These are phyloP conservation scores for Hydropsyche tenuis DNA, from an alignment of 1,140 invertebrate genomes.

Conservation along the genomic window DNA sequence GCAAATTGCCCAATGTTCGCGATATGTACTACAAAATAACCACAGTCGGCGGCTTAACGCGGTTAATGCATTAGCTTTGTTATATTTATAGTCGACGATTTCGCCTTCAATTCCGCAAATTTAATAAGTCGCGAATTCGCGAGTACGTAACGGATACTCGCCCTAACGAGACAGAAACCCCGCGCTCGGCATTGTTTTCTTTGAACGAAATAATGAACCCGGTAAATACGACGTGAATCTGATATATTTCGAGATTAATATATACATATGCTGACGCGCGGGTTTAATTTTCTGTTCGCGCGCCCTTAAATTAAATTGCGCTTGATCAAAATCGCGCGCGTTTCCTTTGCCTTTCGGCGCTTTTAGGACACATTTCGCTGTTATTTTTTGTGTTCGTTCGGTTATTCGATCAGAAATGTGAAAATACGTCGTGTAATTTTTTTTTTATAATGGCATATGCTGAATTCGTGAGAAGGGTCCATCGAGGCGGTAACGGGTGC, in stretches of 20 bases:
- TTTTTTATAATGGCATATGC: background rate
- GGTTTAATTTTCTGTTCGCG: too few species aligned
- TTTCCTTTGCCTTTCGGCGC: too few species aligned
- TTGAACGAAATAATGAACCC: background rate
- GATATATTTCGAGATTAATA: too few species aligned
- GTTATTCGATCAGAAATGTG: too few species aligned
- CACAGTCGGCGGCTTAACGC: constrained; percentile 9
- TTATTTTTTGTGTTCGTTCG: too few species aligned
- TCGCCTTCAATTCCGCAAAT: constrained; percentile 15
- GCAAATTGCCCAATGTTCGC: too few species aligned
- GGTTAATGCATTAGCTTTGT: constrained; percentile 16
- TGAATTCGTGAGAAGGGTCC: constrained; percentile 17
- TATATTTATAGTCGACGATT: background rate
- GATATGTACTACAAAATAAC: background rate
- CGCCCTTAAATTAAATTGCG: too few species aligned
- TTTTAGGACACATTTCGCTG: too few species aligned
- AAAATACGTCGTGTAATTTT: too few species aligned
- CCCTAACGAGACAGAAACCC: background rate
- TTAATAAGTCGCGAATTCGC: constrained; percentile 3
- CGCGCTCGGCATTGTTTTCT: background rate
- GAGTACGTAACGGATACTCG: background rate
- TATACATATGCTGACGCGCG: too few species aligned
- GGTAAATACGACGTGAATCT: too few species aligned
- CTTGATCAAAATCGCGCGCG: too few species aligned
- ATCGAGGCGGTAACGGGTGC: background rate